Base-by-base conservation (phyloP, 2,888 invertebrate species). In the Embidobia sp. region DNA sequence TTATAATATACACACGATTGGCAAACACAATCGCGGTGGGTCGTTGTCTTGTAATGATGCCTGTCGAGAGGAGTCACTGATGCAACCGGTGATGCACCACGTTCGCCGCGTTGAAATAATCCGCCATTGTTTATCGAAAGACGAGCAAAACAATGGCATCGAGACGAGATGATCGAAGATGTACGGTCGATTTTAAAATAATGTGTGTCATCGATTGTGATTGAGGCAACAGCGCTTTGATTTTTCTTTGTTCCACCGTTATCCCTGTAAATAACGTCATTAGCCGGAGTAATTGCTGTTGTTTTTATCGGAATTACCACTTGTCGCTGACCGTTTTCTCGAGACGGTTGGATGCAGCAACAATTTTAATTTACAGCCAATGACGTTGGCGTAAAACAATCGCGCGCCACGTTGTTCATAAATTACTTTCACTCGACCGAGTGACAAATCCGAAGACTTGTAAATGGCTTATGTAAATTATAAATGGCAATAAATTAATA, bases 1-100 rank as follows among this genome's bases (percentile, higher is more conserved):
- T 75, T 83, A 84, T 84, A 84, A 85, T 84, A 84, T 82, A 82
- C 73, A 59, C 73, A 29, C 80, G 82, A 84, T 85, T 83, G 82
- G 82, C 79, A 76, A 83, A 84, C 67, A 66, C 64, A 73, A 49
- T 61, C 75, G 53, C 35, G 48, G 57, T 69, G 72, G 61, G 78
- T 79, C 59, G 66, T 55, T 55, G 70, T 80, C 73, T 79, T 74
- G 44, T 78, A 80, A 51, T 78, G 73, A 79, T 80, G 35, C 79
- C 74, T 73, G 48, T 51, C 79, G 81, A 69, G 84, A 81, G 22
- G 81, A 82, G 79, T 76, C 57, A 51, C 80, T 83, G 75, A 76
- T 57, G 76, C 74, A 79, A 78, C 63, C 13, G 57, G 55, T 55
- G 44, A 74, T 66, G 69, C 48, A 57, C 40, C 61, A 42, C 55